Conservation (phyloP, 2,113 vertebrate species). For the Chaetodon auriga region DNA sequence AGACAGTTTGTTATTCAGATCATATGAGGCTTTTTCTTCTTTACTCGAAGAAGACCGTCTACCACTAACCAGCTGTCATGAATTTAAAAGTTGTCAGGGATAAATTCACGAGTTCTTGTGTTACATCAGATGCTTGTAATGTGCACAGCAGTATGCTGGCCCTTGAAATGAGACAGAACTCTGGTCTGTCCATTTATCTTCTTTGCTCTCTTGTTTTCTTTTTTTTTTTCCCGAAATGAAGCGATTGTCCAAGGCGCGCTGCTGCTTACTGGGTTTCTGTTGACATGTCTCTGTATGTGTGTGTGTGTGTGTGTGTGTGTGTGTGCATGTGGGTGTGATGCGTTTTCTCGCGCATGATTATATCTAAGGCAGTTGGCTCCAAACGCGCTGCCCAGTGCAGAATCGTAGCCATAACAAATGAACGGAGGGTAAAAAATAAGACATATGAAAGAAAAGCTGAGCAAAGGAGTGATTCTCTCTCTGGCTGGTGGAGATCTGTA, state of each 20-base stretch:
- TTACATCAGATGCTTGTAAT: constrained; percentile 80
- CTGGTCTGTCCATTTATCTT: constrained; percentile 74
- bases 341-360: constrained; percentile 52
- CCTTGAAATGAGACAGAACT: constrained; percentile 75
- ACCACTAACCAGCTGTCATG: constrained; percentile 80
- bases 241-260: constrained; percentile 64
- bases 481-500: constrained; percentile 83
- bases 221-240: constrained; percentile 51
- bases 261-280: constrained; percentile 67
- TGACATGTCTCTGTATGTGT: constrained; percentile 53
- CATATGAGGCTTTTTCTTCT: constrained; percentile 63
- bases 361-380: constrained; percentile 80
- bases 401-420: constrained; percentile 85
- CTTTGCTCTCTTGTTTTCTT: constrained; percentile 28
- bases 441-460: constrained; percentile 86
- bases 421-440: constrained; percentile 83
- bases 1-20: constrained; percentile 74
- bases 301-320: neutral
- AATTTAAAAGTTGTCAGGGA: constrained; percentile 77
- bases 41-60: constrained; percentile 59
- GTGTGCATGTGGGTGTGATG: constrained; percentile 20
- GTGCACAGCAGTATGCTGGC: constrained; percentile 65
- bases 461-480: constrained; percentile 84
- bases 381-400: constrained; percentile 85
- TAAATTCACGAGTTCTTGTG: constrained; percentile 68